Evolutionary conservation across 2,888 invertebrate genomes (phyloP), one percentile per base, ranked within the genome.

Genomic region (Sarcophaga carnaria): DNA sequence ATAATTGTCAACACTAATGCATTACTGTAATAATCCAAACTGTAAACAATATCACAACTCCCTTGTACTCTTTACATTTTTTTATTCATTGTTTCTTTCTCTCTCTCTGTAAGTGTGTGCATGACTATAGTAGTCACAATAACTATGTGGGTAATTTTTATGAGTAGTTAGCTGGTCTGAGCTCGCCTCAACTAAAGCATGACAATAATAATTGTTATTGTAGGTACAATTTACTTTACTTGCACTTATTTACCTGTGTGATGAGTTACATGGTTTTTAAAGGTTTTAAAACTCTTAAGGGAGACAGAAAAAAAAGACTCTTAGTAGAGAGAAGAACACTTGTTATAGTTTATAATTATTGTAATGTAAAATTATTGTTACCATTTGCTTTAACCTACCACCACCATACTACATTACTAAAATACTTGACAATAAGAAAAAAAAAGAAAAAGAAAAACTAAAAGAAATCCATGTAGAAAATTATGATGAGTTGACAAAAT

Each of bases 401-500:
- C 80, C 77, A 69, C 47, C 59, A 71, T 54, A 80, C 63, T 54
- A 80, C 63, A 14, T 3, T 47, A 70, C 12, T 45, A 71, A 49
- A 82, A n/a, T 60, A 49, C 14, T 54, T 71, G 27, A 83, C 20
- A 63, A 37, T 63, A 37, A 60, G 83, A 67, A 72, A 72, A 72
- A 78, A 72, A 47, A 37, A 66, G 66, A 71, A 5, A n/a, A 10
- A 20, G 20, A 17, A 22, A 62, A 20, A 22, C 62, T 62, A 49
- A 59, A 54, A 81, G 60, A 80, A 83, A 74, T 80, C 81, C 45
- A 82, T 76, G 83, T 76, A 67, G 79, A 83, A 87, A 82, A 84
- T 79, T 84, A 82, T 84, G 81, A 84, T 84, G 87, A 82, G 84
- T 77, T 84, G 81, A 84, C 87, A 87, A 71, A 87, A 87, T 82